These are phyloP conservation scores for Strix aluco DNA, from an alignment of 2,113 vertebrate genomes.

Conservation along the genomic window DNA sequence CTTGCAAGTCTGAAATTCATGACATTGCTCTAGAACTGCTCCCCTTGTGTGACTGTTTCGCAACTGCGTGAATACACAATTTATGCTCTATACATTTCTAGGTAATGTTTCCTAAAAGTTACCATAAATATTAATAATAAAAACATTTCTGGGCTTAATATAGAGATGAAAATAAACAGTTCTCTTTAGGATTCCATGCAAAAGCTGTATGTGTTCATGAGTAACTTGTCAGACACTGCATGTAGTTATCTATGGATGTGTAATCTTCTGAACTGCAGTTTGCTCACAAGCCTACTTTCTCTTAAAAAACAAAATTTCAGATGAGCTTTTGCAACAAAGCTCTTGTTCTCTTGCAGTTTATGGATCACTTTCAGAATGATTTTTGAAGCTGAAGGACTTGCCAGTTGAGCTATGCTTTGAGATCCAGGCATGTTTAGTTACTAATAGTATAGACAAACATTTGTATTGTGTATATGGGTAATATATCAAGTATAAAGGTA, in stretches of 20 bases:
- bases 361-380: neutral
- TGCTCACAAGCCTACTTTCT: neutral
- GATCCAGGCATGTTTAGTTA: neutral
- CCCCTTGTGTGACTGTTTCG: neutral
- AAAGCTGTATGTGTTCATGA: neutral
- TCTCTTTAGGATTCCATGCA: neutral
- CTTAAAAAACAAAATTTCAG: neutral
- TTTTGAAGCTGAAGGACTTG: neutral
- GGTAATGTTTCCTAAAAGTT: neutral
- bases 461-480: neutral
- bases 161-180: neutral
- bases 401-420: neutral
- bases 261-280: neutral
- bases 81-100: neutral
- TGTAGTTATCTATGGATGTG: neutral
- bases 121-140: neutral
- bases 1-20: neutral
- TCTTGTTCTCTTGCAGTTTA: neutral
- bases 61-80: rapidly evolving
- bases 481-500: neutral
- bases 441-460: neutral
- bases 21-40: neutral
- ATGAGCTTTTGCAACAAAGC: neutral
- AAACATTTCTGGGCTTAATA: neutral
- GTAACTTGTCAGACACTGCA: neutral